Percentiles rank a stretch among this genome's conserved stretches.
Conservation (phyloP, 2,113 vertebrate species). For the Sylvia atricapilla region DNA sequence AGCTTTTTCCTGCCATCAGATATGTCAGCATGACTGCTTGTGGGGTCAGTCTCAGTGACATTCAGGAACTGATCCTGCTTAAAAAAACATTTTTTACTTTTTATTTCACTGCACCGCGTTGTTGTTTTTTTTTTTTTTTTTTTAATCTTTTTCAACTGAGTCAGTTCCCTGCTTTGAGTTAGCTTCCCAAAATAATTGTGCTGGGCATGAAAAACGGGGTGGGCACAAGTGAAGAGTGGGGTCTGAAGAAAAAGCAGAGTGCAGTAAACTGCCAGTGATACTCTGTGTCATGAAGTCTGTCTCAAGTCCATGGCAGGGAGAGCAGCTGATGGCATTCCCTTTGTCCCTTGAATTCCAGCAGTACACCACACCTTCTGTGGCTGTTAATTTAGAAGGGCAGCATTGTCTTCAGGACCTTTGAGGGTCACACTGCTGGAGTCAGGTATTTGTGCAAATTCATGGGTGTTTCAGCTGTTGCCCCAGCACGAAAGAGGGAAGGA, state of each 20-base stretch:
- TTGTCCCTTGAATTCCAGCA: background rate
- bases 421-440: background rate
- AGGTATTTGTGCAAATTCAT: background rate
- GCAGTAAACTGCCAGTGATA: background rate
- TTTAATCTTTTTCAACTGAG: background rate
- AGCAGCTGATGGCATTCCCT: background rate
- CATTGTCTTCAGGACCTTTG: background rate
- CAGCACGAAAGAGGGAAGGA: background rate
- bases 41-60: slow-evolving; percentile 48
- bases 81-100: slow-evolving; percentile 25
- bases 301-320: background rate
- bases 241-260: background rate
- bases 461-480: background rate
- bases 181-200: background rate
- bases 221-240: background rate
- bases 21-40: slow-evolving; percentile 50
- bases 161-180: background rate
- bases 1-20: slow-evolving; percentile 59
- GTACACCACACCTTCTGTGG: background rate
- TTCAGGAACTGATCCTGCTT: slow-evolving; percentile 14
- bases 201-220: background rate
- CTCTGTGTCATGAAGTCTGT: background rate
- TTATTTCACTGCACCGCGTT: background rate
- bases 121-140: background rate
- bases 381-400: background rate